phyloP scores from a whole-genome alignment of 2,113 vertebrate species.

The Mola mola region DNA sequence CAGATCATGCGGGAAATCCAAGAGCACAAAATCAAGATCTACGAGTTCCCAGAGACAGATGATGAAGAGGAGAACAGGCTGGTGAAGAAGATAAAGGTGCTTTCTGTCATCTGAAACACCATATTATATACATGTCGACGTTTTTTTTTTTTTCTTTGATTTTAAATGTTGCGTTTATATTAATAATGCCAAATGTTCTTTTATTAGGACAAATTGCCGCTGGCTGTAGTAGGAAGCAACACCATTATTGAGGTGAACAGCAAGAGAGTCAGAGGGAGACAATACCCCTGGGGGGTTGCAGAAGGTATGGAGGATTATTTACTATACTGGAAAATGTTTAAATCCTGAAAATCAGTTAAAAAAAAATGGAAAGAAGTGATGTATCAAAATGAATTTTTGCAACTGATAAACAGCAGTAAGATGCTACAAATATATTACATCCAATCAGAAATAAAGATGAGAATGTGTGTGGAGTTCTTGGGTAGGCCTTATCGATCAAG shows the following conservation, averaged over 20 bases:
- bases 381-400: no score
- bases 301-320: constrained; percentile 85
- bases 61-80: constrained; percentile 98
- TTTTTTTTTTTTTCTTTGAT: no score
- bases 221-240: constrained; percentile 98
- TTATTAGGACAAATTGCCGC: constrained; percentile 92
- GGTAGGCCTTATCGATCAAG: no score
- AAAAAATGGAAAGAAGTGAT: not conserved
- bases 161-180: not conserved
- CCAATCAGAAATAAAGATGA: no score
- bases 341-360: not conserved
- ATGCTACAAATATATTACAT: no score
- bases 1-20: constrained; percentile 99
- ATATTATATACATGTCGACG: not conserved
- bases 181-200: not conserved
- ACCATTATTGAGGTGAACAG: constrained; percentile 97
- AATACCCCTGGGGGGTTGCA: constrained; percentile 98
- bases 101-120: not conserved
- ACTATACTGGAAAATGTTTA: not conserved
- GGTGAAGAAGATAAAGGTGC: constrained; percentile 97
- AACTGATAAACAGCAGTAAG: no score
- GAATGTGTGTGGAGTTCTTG: no score
- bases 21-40: constrained; percentile 99
- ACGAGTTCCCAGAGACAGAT: constrained; percentile 98
- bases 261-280: constrained; percentile 94